Percentiles rank a stretch among this genome's conserved stretches.
These are phyloP conservation scores for Peromyscus maniculatus DNA, from an alignment of 2,113 vertebrate species.

Conservation along the genomic window DNA sequence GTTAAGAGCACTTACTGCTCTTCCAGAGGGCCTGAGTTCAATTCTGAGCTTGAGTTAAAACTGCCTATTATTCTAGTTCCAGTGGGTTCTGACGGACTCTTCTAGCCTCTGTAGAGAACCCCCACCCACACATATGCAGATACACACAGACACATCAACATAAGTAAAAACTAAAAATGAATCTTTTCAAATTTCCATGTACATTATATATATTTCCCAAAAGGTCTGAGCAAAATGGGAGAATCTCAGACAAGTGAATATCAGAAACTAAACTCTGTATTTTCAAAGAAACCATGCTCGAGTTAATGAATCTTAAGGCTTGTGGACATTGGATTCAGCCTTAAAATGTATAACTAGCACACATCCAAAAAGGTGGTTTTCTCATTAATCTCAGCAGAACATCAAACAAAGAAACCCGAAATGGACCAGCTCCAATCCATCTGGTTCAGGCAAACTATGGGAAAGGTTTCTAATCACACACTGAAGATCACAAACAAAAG, in stretches of 20 bases:
- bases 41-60: background rate
- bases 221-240: background rate
- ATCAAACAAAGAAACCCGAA: constrained; percentile 41
- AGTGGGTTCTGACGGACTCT: background rate
- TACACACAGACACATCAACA: background rate
- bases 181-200: background rate
- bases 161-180: background rate
- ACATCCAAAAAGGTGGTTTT: constrained; percentile 2
- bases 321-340: background rate
- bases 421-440: constrained; percentile 44
- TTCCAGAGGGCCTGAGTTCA: background rate
- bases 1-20: background rate
- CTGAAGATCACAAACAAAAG: constrained; percentile 50
- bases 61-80: background rate
- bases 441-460: background rate
- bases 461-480: constrained; percentile 9
- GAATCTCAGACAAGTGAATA: background rate
- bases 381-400: constrained; percentile 23
- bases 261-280: background rate
- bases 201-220: background rate
- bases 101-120: too few species aligned
- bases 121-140: too few species aligned
- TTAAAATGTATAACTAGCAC: constrained; percentile 13
- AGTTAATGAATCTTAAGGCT: background rate
- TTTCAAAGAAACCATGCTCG: background rate